Evolutionary conservation across 2,797 vertebrate species (phyloP), one percentile per base, ranked within the genome.

Genomic region (Delichon dasypus): DNA sequence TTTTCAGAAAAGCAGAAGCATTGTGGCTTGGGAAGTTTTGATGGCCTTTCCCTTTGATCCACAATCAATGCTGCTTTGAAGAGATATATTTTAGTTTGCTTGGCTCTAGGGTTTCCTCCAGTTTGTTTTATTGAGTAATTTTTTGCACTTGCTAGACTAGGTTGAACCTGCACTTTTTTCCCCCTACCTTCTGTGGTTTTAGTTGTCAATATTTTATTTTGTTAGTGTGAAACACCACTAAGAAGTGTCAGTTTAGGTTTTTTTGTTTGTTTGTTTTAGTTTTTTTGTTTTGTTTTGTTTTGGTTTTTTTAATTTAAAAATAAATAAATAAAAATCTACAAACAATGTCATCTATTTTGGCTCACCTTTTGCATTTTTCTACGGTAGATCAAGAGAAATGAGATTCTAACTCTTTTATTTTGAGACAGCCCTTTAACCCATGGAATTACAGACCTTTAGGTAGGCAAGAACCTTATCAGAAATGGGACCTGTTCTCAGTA

Each of bases 31-130:
- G 92, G 84, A 96, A 97, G 83, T 97, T 97, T 94, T 97, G 93
- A 97, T 97, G 95, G 95, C 92, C 92, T 96, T 91, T 96, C 53
- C 67, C 93, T 97, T 97, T 97, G 96, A 97, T 97, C 93, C 85
- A 26, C 79, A 90, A 88, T 97, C 92, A 97, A 66, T 94, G 94
- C 73, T 96, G 57, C 97, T 98, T 96, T 97, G 97, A 96, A 97
- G 92, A 95, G 80, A 70, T 84, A 0, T 88, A 44, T 84, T 97
- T 94, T 92, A 93, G 73, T 96, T 97, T 92, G 40, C 90, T 97
- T 96, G 93, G 92, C 86, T 95, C 70, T 80, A 79, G 93, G 95
- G 89, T 90, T 96, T 95, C 73, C 54, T 95, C 50, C 58, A 57
- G 9, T 95, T 94, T 94, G 45, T 96, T 96, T 97, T 93, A 90